Conservation (phyloP, 2,797 vertebrate species). For the Mionectes olivaceus region DNA sequence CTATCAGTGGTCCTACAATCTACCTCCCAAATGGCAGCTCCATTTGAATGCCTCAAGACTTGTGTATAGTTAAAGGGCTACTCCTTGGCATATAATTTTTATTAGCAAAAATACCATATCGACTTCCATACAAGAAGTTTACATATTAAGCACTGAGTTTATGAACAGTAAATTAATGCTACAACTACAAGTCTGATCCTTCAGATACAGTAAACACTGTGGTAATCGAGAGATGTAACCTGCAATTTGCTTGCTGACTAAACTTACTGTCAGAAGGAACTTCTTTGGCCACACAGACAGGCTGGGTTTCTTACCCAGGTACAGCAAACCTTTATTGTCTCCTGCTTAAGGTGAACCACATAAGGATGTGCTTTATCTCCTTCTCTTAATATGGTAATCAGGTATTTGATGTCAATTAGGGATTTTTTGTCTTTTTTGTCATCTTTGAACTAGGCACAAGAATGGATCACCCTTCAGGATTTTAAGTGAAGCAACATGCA, state of each 20-base stretch:
- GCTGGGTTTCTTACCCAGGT: neutral
- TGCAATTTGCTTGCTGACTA: neutral
- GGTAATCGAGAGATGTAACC: neutral
- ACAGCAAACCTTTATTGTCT: neutral
- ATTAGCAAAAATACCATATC: neutral
- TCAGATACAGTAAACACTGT: neutral
- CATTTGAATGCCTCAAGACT: neutral
- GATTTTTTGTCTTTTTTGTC: neutral
- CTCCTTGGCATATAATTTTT: neutral
- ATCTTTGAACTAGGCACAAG: neutral
- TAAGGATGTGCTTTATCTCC: neutral
- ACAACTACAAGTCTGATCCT: neutral
- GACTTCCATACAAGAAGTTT: neutral
- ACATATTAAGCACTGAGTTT: neutral
- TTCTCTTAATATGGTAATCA: neutral
- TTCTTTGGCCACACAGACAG: neutral
- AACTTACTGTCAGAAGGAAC: neutral
- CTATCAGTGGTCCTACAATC: rapidly evolving
- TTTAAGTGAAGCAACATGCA: constrained; percentile 33
- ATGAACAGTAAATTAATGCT: neutral
- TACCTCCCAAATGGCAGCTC: neutral
- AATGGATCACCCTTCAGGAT: constrained; percentile 28
- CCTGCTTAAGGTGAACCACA: neutral
- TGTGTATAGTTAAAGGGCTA: neutral
- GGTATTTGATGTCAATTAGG: neutral